Percentiles rank a stretch among this genome's conserved stretches.
These are phyloP conservation scores for Hemibagrus wyckioides DNA, from an alignment of 2,113 vertebrate genomes.

Conservation along the genomic window DNA sequence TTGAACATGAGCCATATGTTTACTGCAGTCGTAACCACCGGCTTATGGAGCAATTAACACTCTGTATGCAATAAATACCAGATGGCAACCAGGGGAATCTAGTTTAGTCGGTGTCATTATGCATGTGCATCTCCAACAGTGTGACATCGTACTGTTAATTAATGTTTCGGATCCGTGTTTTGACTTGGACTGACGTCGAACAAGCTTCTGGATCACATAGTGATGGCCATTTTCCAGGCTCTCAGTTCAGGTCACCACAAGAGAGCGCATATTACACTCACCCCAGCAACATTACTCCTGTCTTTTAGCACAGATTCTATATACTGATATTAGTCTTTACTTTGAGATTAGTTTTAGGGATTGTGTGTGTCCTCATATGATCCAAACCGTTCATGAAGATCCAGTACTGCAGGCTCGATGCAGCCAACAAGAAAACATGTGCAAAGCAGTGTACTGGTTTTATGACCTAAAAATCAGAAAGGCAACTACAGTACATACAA, in stretches of 20 bases:
- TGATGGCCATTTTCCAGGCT: not conserved
- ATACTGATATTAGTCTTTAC: not conserved
- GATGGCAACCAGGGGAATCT: constrained; percentile 18
- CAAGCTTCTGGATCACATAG: not conserved
- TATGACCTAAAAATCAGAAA: not conserved
- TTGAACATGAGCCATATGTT: constrained; percentile 35
- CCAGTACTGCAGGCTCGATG: not conserved
- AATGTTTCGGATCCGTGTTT: not conserved
- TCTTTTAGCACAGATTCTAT: not conserved
- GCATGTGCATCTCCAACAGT: not conserved
- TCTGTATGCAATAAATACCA: constrained; percentile 17
- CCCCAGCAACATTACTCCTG: not conserved
- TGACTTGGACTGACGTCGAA: not conserved
- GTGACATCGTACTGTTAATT: not conserved
- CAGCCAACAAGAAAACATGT: too few species aligned
- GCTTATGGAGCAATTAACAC: constrained; percentile 34
- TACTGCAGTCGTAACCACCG: constrained; percentile 1
- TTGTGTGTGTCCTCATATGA: not conserved
- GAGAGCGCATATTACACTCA: not conserved
- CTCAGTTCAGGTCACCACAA: not conserved
- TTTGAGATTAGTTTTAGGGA: not conserved
- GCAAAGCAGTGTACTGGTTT: not conserved
- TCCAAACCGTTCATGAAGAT: not conserved
- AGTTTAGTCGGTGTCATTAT: constrained; percentile 3
- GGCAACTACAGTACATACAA: not conserved